phyloP scores from a whole-genome alignment of 2,797 vertebrate species.

The Alfaro cultratus region DNA sequence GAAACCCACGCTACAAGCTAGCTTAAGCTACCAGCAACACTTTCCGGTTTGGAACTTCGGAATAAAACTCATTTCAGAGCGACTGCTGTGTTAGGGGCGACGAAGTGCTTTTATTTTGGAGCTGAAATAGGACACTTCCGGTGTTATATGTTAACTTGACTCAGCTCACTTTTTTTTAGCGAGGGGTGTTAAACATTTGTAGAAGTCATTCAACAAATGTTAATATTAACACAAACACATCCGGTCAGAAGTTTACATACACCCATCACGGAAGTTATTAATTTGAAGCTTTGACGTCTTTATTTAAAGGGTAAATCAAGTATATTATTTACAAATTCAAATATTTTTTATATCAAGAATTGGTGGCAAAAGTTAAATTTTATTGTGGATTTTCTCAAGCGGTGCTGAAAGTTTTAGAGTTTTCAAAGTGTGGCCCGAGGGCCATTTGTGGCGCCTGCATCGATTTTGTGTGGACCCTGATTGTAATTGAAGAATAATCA shows the following conservation, averaged over 20 bases:
- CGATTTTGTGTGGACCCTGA: background rate
- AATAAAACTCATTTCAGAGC: background rate
- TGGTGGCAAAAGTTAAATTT: too few relatives aligned
- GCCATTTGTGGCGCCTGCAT: background rate
- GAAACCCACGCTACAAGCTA: constrained; percentile 49
- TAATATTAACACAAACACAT: background rate
- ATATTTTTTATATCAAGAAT: background rate
- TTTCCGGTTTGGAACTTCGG: constrained; percentile 2
- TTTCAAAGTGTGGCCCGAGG: background rate
- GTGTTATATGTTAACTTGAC: constrained; percentile 14
- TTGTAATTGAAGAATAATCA: background rate
- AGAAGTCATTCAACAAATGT: background rate
- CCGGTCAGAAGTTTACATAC: background rate
- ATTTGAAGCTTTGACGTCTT: background rate
- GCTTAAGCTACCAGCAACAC: accelerated
- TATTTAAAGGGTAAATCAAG: background rate
- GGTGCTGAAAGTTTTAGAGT: background rate
- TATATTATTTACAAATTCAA: background rate
- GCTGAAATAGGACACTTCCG: background rate
- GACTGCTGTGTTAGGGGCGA: accelerated
- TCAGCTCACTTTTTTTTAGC: constrained; percentile 6
- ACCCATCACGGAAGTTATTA: background rate
- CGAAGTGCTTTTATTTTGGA: constrained; percentile 16
- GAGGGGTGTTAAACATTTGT: constrained; percentile 47
- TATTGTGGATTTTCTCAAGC: constrained; percentile 1